These are phyloP conservation scores for Argya squamiceps DNA, from an alignment of 2,797 vertebrate species.

Conservation along the genomic window DNA sequence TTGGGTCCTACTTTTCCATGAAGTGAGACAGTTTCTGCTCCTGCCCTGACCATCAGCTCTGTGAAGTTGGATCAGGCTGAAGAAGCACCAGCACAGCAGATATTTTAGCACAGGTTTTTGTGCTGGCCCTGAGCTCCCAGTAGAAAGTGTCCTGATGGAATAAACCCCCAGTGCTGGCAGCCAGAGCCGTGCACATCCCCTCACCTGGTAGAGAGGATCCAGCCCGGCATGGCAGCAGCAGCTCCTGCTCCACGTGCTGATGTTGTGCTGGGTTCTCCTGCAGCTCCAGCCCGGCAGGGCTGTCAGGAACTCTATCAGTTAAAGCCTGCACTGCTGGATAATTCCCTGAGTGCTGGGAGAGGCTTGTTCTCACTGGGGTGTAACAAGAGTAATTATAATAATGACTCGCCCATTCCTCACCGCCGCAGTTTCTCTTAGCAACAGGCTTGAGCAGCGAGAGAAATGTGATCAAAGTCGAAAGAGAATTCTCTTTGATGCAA, in stretches of 20 bases:
- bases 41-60: background rate
- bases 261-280: background rate
- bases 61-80: background rate
- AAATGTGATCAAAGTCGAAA: conserved; percentile 38
- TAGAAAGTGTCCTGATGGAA: background rate
- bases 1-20: background rate
- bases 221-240: background rate
- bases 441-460: conserved; percentile 6
- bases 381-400: conserved; percentile 52
- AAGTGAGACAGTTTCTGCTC: background rate
- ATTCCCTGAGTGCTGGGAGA: conserved; percentile 12
- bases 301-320: conserved; percentile 39
- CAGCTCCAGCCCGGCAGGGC: background rate
- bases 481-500: conserved; percentile 54
- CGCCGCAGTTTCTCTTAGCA: conserved; percentile 29
- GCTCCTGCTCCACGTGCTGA: background rate
- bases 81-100: background rate
- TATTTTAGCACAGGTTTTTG: background rate
- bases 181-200: background rate
- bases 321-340: background rate
- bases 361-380: conserved; percentile 42
- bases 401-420: conserved; percentile 15
- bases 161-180: accelerated
- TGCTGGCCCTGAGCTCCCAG: accelerated
- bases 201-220: background rate